Evolutionary conservation across 2,888 invertebrate genomes (phyloP).

Genomic region (Phlogophora meticulosa): DNA sequence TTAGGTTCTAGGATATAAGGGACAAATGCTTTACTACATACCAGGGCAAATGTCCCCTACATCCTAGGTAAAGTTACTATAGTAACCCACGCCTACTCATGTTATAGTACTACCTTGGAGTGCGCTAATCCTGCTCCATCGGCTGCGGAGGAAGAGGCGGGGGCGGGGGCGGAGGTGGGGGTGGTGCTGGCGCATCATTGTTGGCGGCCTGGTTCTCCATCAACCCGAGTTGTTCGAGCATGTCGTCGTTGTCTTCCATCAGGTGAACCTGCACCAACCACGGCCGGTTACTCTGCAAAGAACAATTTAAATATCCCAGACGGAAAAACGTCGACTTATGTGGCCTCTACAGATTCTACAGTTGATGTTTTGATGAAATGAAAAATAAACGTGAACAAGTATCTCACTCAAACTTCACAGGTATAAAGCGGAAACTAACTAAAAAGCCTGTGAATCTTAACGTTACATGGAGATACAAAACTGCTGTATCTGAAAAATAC

Average conservation of each 20-base stretch:
- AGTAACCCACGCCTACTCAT: neutral
- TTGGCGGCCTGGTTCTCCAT: conserved; percentile 84
- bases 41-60: too few relatives aligned
- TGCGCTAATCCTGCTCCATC: conserved; percentile 84
- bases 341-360: conserved; percentile 19
- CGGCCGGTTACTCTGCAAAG: conserved; percentile 68
- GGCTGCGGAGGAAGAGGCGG: conserved; percentile 93
- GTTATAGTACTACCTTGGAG: conserved; percentile 50
- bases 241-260: conserved; percentile 88
- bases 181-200: conserved; percentile 91
- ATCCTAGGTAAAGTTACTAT: neutral
- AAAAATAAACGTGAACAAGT: neutral
- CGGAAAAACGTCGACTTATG: conserved; percentile 47
- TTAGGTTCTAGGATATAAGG: too few relatives aligned
- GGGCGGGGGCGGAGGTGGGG: conserved; percentile 89
- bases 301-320: conserved; percentile 65
- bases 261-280: conserved; percentile 82
- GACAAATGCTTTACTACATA: too few relatives aligned
- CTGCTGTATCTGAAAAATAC: neutral
- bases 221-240: conserved; percentile 87
- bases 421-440: neutral
- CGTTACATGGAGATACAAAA: neutral
- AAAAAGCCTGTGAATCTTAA: neutral
- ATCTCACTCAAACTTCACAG: neutral
- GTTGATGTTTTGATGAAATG: neutral